Evolutionary conservation across 1,140 invertebrate genomes (phyloP), one percentile per base, ranked within the genome.

Genomic region (Drosophila ananassae): DNA sequence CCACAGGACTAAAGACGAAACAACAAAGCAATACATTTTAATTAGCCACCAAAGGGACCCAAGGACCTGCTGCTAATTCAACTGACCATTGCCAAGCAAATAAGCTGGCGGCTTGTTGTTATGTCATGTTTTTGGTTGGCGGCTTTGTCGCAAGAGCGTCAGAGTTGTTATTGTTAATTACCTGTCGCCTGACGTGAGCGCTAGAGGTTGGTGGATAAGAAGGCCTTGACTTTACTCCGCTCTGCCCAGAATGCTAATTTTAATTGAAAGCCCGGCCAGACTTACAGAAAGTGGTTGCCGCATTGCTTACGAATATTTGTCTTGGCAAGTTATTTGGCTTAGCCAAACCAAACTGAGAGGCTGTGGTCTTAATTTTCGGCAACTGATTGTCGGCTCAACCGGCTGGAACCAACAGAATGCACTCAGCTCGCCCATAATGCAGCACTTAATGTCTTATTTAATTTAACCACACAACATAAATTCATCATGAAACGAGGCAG

Each of bases 121-220:
- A 50, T 77, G 74, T 77, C 75, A 77, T 80, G 69, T 63, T 82
- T 63, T 59, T 73, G 78, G 72, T 55, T 50, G 34, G 41, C 64
- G 50, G 52, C 41, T 66, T 75, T 66, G 60, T 73, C 66, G 52
- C 58, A 10, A 37, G 59, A 74, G 68, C 64, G 62, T 82, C 72
- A 59, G 64, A 69, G 73, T 79, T 78, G 66, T 76, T 71, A 61
- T 64, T 76, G 75, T 83, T 79, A 79, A 84, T 83, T 83, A 69
- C 61, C 57, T 61, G 56, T 46, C 57, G 50, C 30, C 28, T 37
- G 32, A 77, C 75, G 66, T 61, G 73, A 60, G 57, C 21, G 58
- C 62, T 54, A 66, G 59, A 41, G 39, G 30, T 10, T 22, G 2
- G 9, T 8, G 58, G 47, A 52, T 44, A 52, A 64, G 63, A 52